Percentiles rank a stretch among this genome's conserved stretches.
phyloP scores from a whole-genome alignment of 2,113 vertebrate species.

The Pelecanoides urinatrix region DNA sequence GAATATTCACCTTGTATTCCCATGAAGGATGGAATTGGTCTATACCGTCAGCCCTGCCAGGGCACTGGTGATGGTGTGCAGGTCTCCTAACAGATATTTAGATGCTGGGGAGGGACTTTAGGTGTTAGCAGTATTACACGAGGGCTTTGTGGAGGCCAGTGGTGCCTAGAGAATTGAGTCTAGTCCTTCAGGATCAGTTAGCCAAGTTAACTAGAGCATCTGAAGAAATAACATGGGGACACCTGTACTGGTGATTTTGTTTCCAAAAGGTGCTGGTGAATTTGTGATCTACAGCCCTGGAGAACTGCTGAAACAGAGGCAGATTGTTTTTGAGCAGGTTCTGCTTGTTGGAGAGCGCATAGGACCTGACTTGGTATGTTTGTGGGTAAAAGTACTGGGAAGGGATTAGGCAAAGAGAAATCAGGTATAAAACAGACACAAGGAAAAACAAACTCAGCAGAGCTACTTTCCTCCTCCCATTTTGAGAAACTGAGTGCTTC shows the following conservation, averaged over 20 bases:
- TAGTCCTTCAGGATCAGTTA: neutral
- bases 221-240: neutral
- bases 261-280: neutral
- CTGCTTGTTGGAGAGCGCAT: neutral
- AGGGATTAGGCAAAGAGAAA: neutral
- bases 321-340: neutral
- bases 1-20: neutral
- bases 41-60: neutral
- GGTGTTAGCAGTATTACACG: rapidly evolving
- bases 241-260: neutral
- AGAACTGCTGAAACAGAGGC: neutral
- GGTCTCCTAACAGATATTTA: neutral
- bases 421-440: neutral
- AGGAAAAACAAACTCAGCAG: neutral
- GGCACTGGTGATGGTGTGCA: neutral
- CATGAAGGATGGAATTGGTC: neutral
- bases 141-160: neutral
- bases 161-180: neutral
- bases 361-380: neutral
- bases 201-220: neutral
- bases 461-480: neutral
- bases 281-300: neutral
- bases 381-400: neutral
- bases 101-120: neutral
- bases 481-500: neutral